These are phyloP conservation scores for Sander lucioperca DNA, from an alignment of 2,113 vertebrate species.

Conservation along the genomic window DNA sequence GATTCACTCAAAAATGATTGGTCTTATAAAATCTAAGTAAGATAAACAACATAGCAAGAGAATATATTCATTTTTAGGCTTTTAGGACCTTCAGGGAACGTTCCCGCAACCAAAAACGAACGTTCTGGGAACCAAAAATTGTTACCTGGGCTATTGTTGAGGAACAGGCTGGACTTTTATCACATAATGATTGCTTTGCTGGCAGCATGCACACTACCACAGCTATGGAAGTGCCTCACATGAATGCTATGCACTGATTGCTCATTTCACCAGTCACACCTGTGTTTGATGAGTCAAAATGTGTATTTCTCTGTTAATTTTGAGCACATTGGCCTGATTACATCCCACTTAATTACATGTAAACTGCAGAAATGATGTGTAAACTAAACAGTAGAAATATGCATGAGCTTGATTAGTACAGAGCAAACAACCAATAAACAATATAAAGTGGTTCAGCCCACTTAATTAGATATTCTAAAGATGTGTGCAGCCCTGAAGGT, in stretches of 20 bases:
- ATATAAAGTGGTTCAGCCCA: not conserved
- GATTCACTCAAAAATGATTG: too few relatives aligned
- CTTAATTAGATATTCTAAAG: too few relatives aligned
- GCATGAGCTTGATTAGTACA: not conserved
- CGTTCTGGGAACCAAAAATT: too few relatives aligned
- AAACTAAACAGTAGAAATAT: not conserved
- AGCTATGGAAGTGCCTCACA: not conserved
- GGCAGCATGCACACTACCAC: not conserved
- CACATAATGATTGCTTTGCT: not conserved
- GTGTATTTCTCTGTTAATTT: not conserved
- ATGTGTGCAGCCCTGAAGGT: not conserved
- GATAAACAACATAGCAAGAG: too few relatives aligned
- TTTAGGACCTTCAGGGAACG: too few relatives aligned
- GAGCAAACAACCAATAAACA: not conserved
- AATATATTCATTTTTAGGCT: too few relatives aligned
- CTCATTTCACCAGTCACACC: not conserved
- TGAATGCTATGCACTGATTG: not conserved
- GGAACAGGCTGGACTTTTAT: not conserved
- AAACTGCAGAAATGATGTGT: not conserved
- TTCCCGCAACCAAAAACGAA: too few relatives aligned
- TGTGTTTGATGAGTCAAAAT: not conserved
- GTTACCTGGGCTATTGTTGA: too few relatives aligned
- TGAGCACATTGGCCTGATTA: too few relatives aligned
- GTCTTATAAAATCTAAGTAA: too few relatives aligned
- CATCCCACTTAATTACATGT: not conserved